Evolutionary conservation across 1,140 invertebrate species (phyloP), one percentile per base, ranked within the genome.

Genomic region (Ericerus pela): DNA sequence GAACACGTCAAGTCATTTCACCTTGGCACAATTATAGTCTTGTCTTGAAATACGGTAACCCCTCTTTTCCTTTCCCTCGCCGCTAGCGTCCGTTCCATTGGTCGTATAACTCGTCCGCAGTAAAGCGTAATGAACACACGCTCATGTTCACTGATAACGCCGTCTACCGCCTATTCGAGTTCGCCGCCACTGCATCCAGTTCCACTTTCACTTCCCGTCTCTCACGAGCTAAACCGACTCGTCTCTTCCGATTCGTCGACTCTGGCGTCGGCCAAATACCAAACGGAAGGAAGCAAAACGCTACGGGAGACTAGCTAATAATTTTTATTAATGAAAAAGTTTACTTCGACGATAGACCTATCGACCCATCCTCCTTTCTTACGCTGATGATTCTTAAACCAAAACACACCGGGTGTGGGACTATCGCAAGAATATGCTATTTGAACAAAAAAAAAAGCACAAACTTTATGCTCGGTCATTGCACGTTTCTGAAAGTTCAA

Each of bases 21-120:
- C 41, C 41, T 47, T 47, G 41, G 41, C 41, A 47, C 41, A 47
- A 47, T 47, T 47, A 47, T 24, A 47, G 41, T 47, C 41, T 47
- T 47, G 41, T 47, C 41, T 47, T 47, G 41, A 24, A 41, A 41
- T n/a, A 8, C 30, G n/a, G 30, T 33, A 8, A 33, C 30, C 30
- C 8, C 30, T n/a, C n/a, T 33, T 33, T 33, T 33, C n/a, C 30
- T 10, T n/a, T 33, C 30, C n/a, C 30, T 33, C 30, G n/a, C 8
- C 20, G 18, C 41, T 24, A 14, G 20, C 5, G 8, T 24, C 20
- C 26, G 20, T 16, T 14, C 26, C 41, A 24, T 24, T 10, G 41
- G 2, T n/a, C 30, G 30, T 33, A n/a, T 47, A 47, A 47, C 22
- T 47, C 26, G 41, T 24, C 22, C 41, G 26, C 16, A 24, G 41